These are phyloP conservation scores for Oreortyx pictus DNA, from an alignment of 2,797 vertebrate genomes.

Conservation along the genomic window DNA sequence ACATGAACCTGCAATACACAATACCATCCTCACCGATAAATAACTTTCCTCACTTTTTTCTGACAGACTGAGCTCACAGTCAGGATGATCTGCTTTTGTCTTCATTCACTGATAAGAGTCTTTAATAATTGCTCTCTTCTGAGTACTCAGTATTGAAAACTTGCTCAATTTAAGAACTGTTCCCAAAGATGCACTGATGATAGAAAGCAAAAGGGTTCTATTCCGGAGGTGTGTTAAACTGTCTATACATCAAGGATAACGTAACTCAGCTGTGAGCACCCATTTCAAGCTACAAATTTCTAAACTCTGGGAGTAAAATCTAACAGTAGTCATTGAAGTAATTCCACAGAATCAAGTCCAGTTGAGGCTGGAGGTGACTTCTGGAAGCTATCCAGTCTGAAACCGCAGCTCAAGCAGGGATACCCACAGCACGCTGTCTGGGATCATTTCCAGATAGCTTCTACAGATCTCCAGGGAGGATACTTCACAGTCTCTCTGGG, in stretches of 20 bases:
- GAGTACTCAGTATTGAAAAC: not conserved
- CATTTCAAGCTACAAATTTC: not conserved
- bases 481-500: not conserved
- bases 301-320: not conserved
- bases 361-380: not conserved
- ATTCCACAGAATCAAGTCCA: not conserved
- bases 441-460: not conserved
- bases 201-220: not conserved
- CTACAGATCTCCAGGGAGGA: not conserved
- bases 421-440: not conserved
- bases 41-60: not conserved
- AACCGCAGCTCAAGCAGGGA: not conserved
- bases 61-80: not conserved
- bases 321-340: rapidly evolving
- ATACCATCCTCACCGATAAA: not conserved
- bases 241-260: not conserved
- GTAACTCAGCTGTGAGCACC: not conserved
- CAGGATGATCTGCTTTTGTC: not conserved
- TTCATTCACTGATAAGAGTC: not conserved
- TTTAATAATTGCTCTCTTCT: not conserved
- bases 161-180: not conserved
- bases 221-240: not conserved
- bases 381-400: not conserved
- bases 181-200: not conserved
- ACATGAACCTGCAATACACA: not conserved